Base-by-base conservation (phyloP, 23 tunicate genomes). In the Halocynthia roretzi region DNA sequence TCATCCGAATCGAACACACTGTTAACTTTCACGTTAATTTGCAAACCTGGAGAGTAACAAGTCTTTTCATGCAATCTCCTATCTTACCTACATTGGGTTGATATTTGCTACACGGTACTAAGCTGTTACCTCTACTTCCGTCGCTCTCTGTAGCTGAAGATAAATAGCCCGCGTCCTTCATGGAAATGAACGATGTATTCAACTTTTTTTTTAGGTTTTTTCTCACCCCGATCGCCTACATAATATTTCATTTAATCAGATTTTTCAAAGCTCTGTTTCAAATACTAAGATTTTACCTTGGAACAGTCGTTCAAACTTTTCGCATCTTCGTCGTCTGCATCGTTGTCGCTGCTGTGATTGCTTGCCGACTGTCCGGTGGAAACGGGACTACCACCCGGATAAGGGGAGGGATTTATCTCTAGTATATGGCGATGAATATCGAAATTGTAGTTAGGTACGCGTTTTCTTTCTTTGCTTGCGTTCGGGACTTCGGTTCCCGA, bases 331-430 rank as follows among this genome's bases (percentile, higher is more conserved):
- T 85, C 90, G 23, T 67, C 71, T 7, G 71, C 77, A 66, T 85
- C 87, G 55, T 72, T 62, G 6, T 72, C 78, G 51, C 85, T 81
- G 51, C 81, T 75, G 75, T 68, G 62, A 57, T 54, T 74, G 76
- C 84, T 85, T 11, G 48, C 44, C 6, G 66, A 66, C 63, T 83
- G 71, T 15, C 80, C 67, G 8, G 71, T 22, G 8, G 87, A 76
- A 12, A 68, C 40, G 50, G 90, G 90, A 48, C 83, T 74, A 50
- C 84, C 84, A 18, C 90, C 83, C 10, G 84, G 90, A 48, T 85
- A 85, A 8, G 90, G 90, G 19, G 90, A 85, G 11, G 90, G 90
- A 48, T 85, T 80, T 14, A 85, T 72, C 48, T 85, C 84, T 51
- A 80, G 68, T 56, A 85, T 55, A 54, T 85, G 90, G 7, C 81